Percentiles rank a stretch among this genome's conserved stretches.
phyloP scores from a whole-genome alignment of 2,113 vertebrate species.

The Neolamprologus tretocephalus region DNA sequence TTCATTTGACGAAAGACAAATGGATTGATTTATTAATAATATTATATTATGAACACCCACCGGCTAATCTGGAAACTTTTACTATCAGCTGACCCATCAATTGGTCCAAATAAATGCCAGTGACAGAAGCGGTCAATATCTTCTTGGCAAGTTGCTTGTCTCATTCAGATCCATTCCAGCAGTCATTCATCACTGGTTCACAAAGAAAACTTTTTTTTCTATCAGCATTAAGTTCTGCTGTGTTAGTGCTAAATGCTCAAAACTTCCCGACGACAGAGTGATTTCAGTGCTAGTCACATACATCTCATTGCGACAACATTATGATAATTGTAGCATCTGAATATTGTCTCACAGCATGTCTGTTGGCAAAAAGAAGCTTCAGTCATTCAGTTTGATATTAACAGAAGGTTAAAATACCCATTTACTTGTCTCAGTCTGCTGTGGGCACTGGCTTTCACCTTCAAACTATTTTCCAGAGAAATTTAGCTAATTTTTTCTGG shows the following conservation, averaged over 20 bases:
- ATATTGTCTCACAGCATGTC: slow-evolving; percentile 7
- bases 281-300: neutral
- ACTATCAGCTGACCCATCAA: neutral
- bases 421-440: slow-evolving; percentile 1
- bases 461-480: neutral
- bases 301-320: neutral
- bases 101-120: neutral
- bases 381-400: slow-evolving; percentile 21
- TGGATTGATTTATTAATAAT: neutral
- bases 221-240: neutral
- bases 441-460: slow-evolving; percentile 2
- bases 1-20: neutral
- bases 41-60: neutral
- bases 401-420: slow-evolving; percentile 25
- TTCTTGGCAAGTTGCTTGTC: neutral
- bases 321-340: slow-evolving; percentile 13
- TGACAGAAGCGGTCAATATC: neutral
- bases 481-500: neutral
- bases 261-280: neutral
- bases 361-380: neutral
- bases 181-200: neutral
- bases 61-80: neutral
- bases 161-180: neutral
- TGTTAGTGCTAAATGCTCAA: neutral
- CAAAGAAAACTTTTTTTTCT: neutral